Evolutionary conservation across 2,113 vertebrate genomes (phyloP).

Genomic region (Hyla sarda): DNA sequence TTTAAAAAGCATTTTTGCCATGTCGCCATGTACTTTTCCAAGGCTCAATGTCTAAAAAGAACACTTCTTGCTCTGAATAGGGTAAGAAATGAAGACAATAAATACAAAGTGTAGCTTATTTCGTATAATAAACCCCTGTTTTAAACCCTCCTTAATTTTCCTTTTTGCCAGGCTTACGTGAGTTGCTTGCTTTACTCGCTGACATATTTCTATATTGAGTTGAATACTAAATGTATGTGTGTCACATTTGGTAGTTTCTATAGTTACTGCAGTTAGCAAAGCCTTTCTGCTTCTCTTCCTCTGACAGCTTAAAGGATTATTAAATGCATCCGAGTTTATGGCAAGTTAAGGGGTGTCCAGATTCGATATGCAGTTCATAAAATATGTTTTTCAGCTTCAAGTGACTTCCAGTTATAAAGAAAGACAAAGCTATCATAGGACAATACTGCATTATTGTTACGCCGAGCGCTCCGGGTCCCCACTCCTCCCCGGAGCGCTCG

Average conservation of each 20-base stretch:
- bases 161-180: not conserved
- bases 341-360: slow-evolving; percentile 44
- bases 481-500: too few species aligned
- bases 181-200: slow-evolving; percentile 2
- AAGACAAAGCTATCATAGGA: slow-evolving; percentile 4
- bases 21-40: not conserved
- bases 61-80: slow-evolving; percentile 7
- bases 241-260: slow-evolving; percentile 48
- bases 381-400: slow-evolving; percentile 25
- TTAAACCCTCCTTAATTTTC: not conserved
- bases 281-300: slow-evolving; percentile 31
- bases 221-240: slow-evolving; percentile 51
- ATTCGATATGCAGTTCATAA: slow-evolving; percentile 31
- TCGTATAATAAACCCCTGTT: slow-evolving; percentile 7
- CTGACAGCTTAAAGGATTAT: slow-evolving; percentile 51
- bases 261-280: slow-evolving; percentile 51
- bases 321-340: slow-evolving; percentile 51
- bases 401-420: slow-evolving; percentile 8
- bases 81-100: not conserved
- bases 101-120: slow-evolving; percentile 5
- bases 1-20: not conserved
- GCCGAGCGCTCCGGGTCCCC: too few species aligned
- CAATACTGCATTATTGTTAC: too few species aligned
- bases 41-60: not conserved
- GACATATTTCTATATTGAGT: slow-evolving; percentile 42